A percentile compares a stretch with the other conserved stretches of the same genome.
Evolutionary conservation across 2,888 invertebrate genomes (phyloP).

Genomic region (Spisula subtruncata): DNA sequence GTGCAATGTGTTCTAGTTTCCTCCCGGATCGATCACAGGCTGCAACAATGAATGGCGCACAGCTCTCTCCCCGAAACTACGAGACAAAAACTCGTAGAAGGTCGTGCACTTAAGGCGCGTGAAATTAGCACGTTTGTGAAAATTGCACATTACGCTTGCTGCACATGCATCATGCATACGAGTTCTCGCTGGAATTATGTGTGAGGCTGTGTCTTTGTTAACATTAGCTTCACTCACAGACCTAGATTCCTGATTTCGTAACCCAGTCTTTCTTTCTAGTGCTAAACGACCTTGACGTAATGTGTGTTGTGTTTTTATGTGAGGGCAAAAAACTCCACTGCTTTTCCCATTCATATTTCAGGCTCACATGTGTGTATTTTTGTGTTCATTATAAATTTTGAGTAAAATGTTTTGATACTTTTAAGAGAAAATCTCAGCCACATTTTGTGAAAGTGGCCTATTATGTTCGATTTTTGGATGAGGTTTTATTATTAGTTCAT

Average conservation of each 20-base stretch:
- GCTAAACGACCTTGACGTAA: background rate
- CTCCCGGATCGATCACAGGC: background rate
- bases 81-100: background rate
- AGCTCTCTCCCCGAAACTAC: background rate
- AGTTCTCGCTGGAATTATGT: background rate
- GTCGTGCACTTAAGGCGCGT: constrained; percentile 18
- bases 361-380: background rate
- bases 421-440: background rate
- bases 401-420: background rate
- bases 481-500: no score
- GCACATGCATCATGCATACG: background rate
- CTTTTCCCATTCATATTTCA: constrained; percentile 11
- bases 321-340: background rate
- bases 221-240: background rate
- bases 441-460: background rate
- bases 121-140: constrained; percentile 36
- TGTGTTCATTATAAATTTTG: constrained; percentile 1
- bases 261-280: constrained; percentile 4
- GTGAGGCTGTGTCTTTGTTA: background rate
- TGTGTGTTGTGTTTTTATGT: background rate
- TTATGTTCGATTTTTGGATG: background rate
- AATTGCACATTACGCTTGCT: constrained; percentile 31
- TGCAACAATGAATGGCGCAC: constrained; percentile 27
- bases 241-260: constrained; percentile 9
- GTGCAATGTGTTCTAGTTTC: background rate